Percentiles rank a stretch among this genome's conserved stretches.
Evolutionary conservation across 2,888 invertebrate species (phyloP).

Genomic region (Rhyacophila evoluta): DNA sequence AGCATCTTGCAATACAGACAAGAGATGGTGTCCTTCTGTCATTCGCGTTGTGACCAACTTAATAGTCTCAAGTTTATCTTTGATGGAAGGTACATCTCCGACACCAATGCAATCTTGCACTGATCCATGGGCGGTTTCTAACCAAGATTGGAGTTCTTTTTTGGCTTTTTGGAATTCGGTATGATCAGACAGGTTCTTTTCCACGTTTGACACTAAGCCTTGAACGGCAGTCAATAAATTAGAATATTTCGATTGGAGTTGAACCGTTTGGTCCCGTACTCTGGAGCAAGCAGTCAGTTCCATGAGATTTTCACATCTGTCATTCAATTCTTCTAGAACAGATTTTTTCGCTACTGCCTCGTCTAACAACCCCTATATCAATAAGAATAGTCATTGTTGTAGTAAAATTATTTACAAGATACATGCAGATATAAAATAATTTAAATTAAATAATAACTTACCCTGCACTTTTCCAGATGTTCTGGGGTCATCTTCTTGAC

Average conservation of each 20-base stretch:
- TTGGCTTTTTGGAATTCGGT: conserved; percentile 91
- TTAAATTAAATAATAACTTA: conserved; percentile 61
- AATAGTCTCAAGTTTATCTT: conserved; percentile 84
- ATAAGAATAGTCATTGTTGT: neutral
- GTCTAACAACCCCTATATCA: conserved; percentile 73
- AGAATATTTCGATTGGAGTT: conserved; percentile 85
- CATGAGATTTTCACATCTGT: conserved; percentile 88
- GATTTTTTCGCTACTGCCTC: conserved; percentile 83
- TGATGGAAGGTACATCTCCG: conserved; percentile 81
- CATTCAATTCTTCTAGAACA: conserved; percentile 85
- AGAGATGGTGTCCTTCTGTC: conserved; percentile 87
- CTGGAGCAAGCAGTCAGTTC: conserved; percentile 87
- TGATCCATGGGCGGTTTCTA: conserved; percentile 82
- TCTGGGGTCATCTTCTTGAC: conserved; percentile 83
- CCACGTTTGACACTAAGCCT: conserved; percentile 85
- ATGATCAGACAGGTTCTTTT: conserved; percentile 91
- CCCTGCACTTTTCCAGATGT: conserved; percentile 81
- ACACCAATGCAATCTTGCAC: conserved; percentile 86
- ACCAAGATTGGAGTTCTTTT: conserved; percentile 85
- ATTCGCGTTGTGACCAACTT: conserved; percentile 79
- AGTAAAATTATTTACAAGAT: conserved; percentile 9
- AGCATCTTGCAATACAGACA: conserved; percentile 85
- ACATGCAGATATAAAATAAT: no score
- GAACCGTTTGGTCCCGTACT: conserved; percentile 88
- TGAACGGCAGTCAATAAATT: conserved; percentile 83